Base-by-base conservation (phyloP, 1,140 invertebrate genomes). In the Halyomorpha halys region DNA sequence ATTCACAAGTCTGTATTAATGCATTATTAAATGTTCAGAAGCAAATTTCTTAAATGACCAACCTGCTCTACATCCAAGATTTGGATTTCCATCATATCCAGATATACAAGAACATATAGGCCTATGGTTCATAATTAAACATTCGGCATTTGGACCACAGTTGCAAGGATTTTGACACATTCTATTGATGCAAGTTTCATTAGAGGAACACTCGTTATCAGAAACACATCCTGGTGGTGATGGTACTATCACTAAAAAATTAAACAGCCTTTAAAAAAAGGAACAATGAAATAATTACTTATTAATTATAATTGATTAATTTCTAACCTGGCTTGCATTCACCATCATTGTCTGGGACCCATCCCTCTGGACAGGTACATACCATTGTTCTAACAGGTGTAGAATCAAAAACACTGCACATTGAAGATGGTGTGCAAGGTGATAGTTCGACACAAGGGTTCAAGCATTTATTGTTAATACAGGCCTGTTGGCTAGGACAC, bases 161-260 rank as follows among this genome's bases (percentile, higher is more conserved):
- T 87, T 86, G 71, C 91, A 94, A 4, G 90, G 90, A 68, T 90
- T 87, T 64, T 87, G 80, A 71, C 92, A 95, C 64, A 88, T 82
- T 71, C 89, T 78, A 70, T 92, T 90, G 39, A 92, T 81, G 70
- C 91, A 95, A 0, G 90, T 85, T 72, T 92, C 85, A 54, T 82
- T 80, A 39, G 80, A 80, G 0, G 79, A 76, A 74, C 91, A 95
- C 66, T 95, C 90, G 61, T 81, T 77, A 72, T 94, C 88, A 6
- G 79, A 76, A 8, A 80, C 82, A 71, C 91, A 95, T 30, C 88
- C 89, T 64, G 80, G 82, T 67, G 80, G 80, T 68, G 79, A 78
- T 68, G 83, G 79, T 54, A 90, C 72, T 70, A 86, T 76, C 39
- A 89, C 81, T 72, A 65, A 44, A 65, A 62, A 47, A 62, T 13